Percentiles rank a stretch among this genome's conserved stretches.
phyloP scores from a whole-genome alignment of 2,888 invertebrate genomes.

The Heliconius aoede region DNA sequence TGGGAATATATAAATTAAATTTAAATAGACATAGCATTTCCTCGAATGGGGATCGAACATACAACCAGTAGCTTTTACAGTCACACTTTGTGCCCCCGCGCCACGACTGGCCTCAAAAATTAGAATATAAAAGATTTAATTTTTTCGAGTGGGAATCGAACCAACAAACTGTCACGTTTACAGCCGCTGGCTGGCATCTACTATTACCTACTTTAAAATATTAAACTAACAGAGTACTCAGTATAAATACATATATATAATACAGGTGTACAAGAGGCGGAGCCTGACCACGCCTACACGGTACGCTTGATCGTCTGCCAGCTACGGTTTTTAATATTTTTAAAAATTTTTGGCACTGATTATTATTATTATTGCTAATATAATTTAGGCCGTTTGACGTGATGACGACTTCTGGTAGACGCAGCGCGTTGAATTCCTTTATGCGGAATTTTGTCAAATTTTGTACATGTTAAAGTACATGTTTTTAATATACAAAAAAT shows the following conservation, averaged over 20 bases:
- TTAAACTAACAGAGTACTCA: too few relatives aligned
- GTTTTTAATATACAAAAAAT: not conserved
- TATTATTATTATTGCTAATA: not conserved
- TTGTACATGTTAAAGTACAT: too few relatives aligned
- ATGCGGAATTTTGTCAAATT: too few relatives aligned
- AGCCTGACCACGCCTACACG: constrained; percentile 34
- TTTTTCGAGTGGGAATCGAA: too few relatives aligned
- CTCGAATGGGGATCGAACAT: not conserved
- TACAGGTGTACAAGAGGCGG: constrained; percentile 36
- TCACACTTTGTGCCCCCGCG: not conserved
- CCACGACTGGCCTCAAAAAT: not conserved
- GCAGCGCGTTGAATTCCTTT: too few relatives aligned
- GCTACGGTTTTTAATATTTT: constrained; percentile 30
- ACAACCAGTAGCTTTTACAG: not conserved
- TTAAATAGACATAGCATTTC: too few relatives aligned
- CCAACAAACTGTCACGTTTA: too few relatives aligned
- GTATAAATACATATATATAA: not conserved
- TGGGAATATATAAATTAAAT: too few relatives aligned
- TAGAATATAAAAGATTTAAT: too few relatives aligned
- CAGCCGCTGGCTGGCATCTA: not conserved
- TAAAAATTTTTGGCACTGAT: constrained; percentile 30
- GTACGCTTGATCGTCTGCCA: constrained; percentile 29
- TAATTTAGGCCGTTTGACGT: too few relatives aligned
- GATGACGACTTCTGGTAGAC: too few relatives aligned
- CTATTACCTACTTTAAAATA: too few relatives aligned